Percentiles rank a stretch among this genome's conserved stretches.
Conservation (phyloP, 2,797 vertebrate species). For the Atherinosoma microstoma region DNA sequence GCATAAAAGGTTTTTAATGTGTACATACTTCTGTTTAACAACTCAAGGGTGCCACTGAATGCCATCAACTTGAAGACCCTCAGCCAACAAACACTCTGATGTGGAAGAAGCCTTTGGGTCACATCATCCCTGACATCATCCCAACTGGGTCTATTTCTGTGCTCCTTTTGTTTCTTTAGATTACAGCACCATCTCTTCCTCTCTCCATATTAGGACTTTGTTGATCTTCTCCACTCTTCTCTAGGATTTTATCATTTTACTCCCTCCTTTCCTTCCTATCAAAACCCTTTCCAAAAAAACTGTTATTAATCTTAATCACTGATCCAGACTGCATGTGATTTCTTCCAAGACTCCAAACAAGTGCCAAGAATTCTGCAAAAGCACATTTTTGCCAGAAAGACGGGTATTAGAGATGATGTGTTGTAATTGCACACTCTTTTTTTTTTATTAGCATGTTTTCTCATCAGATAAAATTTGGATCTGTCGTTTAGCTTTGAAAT, state of each 20-base stretch:
- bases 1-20: slow-evolving; percentile 1
- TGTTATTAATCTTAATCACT: slow-evolving; percentile 42
- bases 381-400: slow-evolving; percentile 20
- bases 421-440: neutral
- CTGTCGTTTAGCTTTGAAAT: slow-evolving; percentile 10
- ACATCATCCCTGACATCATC: slow-evolving; percentile 52
- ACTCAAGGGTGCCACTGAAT: slow-evolving; percentile 6
- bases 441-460: neutral
- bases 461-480: slow-evolving; percentile 4
- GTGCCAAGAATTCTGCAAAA: slow-evolving; percentile 31
- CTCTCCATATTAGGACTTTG: slow-evolving; percentile 68
- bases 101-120: neutral
- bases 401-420: neutral
- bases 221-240: slow-evolving; percentile 50
- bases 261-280: slow-evolving; percentile 13
- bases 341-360: slow-evolving; percentile 27
- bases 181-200: slow-evolving; percentile 38
- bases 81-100: slow-evolving; percentile 1
- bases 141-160: slow-evolving; percentile 49
- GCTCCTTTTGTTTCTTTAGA: slow-evolving; percentile 51
- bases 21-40: neutral
- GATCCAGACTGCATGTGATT: slow-evolving; percentile 35
- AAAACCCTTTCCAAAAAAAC: slow-evolving; percentile 30
- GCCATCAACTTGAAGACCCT: slow-evolving; percentile 1
- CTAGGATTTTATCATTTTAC: slow-evolving; percentile 26